Percentiles rank a stretch among this genome's conserved stretches.
phyloP scores from a whole-genome alignment of 2,888 invertebrate species.

The Merodon equestris region DNA sequence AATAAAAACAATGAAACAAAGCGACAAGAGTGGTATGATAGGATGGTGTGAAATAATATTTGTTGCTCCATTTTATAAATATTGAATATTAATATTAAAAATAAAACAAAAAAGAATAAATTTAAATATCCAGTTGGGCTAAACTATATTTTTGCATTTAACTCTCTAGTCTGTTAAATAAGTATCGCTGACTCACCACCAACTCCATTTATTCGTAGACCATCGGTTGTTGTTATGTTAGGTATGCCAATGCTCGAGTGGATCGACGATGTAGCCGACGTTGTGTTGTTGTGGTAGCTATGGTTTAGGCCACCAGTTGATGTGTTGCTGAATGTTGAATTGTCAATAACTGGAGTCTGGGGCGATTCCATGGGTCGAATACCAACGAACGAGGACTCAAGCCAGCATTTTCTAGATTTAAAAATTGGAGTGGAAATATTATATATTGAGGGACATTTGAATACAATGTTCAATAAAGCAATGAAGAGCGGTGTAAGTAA shows the following conservation, averaged over 20 bases:
- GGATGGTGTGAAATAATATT: slow-evolving; percentile 36
- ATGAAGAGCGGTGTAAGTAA: too few species aligned
- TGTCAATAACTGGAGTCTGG: slow-evolving; percentile 86
- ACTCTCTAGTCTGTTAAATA: slow-evolving; percentile 69
- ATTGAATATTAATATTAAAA: slow-evolving; percentile 56
- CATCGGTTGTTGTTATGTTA: slow-evolving; percentile 68
- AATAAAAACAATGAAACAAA: slow-evolving; percentile 66
- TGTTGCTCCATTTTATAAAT: slow-evolving; percentile 44
- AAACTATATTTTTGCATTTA: slow-evolving; percentile 23
- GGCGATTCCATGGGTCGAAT: slow-evolving; percentile 92
- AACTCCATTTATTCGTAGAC: slow-evolving; percentile 80
- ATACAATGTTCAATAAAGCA: too few species aligned
- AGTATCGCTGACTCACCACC: slow-evolving; percentile 79
- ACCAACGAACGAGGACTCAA: slow-evolving; percentile 94
- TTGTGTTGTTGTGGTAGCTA: slow-evolving; percentile 68
- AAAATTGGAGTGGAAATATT: too few species aligned
- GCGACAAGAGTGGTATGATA: slow-evolving; percentile 47
- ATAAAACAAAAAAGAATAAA: slow-evolving; percentile 34
- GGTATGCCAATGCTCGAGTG: slow-evolving; percentile 70
- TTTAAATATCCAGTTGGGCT: slow-evolving; percentile 38
- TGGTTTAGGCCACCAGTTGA: slow-evolving; percentile 58
- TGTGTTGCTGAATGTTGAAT: slow-evolving; percentile 77
- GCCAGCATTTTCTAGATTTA: slow-evolving; percentile 85
- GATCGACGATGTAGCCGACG: slow-evolving; percentile 73
- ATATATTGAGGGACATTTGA: too few species aligned